These are phyloP conservation scores for Vireo altiloquus DNA, from an alignment of 2,113 vertebrate genomes.

Conservation along the genomic window DNA sequence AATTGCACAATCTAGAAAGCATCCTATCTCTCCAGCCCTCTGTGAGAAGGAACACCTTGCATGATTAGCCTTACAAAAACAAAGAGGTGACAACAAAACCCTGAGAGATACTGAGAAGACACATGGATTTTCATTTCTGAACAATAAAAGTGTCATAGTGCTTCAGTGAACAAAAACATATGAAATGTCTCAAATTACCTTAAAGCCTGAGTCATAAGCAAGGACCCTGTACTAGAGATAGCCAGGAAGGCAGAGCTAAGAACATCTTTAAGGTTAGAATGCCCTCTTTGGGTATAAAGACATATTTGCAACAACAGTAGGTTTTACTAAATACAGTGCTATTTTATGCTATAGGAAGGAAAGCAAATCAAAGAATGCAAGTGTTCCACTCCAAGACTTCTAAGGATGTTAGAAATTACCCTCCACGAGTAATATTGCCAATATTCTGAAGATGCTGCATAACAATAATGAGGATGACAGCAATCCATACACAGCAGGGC, in stretches of 20 bases:
- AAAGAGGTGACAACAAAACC: not conserved
- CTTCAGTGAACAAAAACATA: not conserved
- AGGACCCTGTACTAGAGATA: not conserved
- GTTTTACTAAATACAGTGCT: not conserved
- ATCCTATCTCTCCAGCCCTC: not conserved
- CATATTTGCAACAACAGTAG: conserved; percentile 14
- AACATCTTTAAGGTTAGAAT: conserved; percentile 63
- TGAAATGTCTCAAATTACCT: conserved; percentile 11
- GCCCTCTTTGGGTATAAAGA: conserved; percentile 73
- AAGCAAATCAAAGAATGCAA: not conserved
- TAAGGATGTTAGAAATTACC: not conserved
- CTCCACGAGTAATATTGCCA: not conserved
- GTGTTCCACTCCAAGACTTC: not conserved
- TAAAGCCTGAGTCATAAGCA: not conserved
- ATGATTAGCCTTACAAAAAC: not conserved
- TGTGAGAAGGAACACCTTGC: not conserved
- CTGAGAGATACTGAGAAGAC: not conserved
- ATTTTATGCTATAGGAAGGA: not conserved
- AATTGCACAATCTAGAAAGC: not conserved
- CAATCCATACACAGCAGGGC: not conserved
- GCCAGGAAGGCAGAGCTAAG: not conserved
- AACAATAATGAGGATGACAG: not conserved
- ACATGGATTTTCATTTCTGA: not conserved
- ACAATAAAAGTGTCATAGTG: not conserved
- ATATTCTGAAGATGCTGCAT: not conserved